A percentile compares a stretch with the other conserved stretches of the same genome.
Evolutionary conservation across 2,797 vertebrate species (phyloP).

Genomic region (Melanogrammus aeglefinus): DNA sequence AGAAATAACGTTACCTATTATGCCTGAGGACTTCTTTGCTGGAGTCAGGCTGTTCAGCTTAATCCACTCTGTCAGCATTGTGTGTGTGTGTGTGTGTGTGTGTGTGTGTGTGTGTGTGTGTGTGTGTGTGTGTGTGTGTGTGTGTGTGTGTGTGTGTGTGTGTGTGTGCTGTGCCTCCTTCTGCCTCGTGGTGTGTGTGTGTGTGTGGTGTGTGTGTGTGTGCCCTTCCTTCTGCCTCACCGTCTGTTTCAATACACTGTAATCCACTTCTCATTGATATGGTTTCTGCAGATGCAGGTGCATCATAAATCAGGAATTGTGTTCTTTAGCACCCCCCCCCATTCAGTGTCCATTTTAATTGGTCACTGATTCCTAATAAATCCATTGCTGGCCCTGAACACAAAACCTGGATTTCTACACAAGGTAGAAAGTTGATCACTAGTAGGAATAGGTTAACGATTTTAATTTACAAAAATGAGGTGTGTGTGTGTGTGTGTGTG

Average conservation of each 20-base stretch:
- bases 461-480: neutral
- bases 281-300: neutral
- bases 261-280: neutral
- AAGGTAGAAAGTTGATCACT: neutral
- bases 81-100: neutral
- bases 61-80: too few relatives aligned
- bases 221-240: too few relatives aligned
- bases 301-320: neutral
- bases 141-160: slow-evolving; percentile 11
- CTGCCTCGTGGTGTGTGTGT: neutral
- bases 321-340: neutral
- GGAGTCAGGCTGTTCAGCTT: neutral
- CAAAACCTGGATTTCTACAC: neutral
- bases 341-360: neutral
- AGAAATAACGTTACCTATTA: neutral
- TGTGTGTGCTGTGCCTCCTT: neutral
- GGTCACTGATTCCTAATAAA: neutral
- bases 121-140: neutral
- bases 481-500: too few relatives aligned
- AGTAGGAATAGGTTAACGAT: neutral
- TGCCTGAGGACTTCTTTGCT: neutral
- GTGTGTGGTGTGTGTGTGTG: too few relatives aligned
- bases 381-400: neutral
- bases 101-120: slow-evolving; percentile 14
- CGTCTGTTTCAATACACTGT: neutral